Evolutionary conservation across 1,140 invertebrate genomes (phyloP).

Genomic region (Hormaphis cornu): DNA sequence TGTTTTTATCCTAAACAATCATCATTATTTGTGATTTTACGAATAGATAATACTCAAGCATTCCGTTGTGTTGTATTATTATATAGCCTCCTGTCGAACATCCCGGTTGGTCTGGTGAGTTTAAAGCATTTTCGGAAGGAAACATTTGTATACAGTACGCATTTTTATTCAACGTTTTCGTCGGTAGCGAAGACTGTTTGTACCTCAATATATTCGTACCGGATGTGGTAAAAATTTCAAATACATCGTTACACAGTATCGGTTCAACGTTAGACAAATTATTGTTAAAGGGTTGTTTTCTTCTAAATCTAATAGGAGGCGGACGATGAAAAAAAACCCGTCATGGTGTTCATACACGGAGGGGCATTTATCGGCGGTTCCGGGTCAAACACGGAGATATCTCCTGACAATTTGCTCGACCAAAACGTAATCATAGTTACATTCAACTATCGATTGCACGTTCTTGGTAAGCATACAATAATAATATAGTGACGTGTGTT

Average conservation of each 20-base stretch:
- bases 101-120: conserved; percentile 21
- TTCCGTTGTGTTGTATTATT: conserved; percentile 1
- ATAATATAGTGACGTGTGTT: too few species aligned
- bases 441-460: conserved; percentile 65
- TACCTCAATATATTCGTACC: conserved; percentile 35
- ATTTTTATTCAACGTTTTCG: neutral
- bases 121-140: conserved; percentile 30
- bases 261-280: too few species aligned
- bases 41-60: too few species aligned
- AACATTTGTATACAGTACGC: conserved; percentile 28
- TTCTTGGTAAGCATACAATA: conserved; percentile 49
- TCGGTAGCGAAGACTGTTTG: conserved; percentile 35
- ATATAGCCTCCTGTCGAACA: conserved; percentile 33
- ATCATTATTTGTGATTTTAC: too few species aligned
- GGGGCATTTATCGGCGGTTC: conserved; percentile 47
- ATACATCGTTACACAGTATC: too few species aligned
- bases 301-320: neutral
- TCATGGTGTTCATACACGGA: conserved; percentile 59
- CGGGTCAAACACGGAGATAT: conserved; percentile 49
- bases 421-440: conserved; percentile 66
- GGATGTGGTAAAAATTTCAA: neutral
- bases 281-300: too few species aligned
- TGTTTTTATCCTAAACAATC: too few species aligned
- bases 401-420: conserved; percentile 63
- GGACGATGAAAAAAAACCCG: conserved; percentile 41